These are phyloP conservation scores for Spongilla lacustris DNA, from an alignment of 37 sponge, comb jelly and placozoan species.

Conservation along the genomic window DNA sequence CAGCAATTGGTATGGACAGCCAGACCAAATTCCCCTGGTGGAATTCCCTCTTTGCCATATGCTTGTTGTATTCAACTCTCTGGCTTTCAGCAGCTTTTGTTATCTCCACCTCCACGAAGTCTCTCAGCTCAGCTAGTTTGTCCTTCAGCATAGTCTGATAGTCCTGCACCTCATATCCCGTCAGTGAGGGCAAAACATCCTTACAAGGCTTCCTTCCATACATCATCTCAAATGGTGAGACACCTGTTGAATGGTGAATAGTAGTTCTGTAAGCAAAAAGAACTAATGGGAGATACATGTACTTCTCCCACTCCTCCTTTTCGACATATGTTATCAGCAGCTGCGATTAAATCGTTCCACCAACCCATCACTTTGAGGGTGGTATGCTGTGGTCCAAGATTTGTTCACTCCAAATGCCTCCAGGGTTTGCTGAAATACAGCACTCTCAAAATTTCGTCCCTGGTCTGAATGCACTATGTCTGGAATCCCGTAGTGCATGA, in stretches of 20 bases:
- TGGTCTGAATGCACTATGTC: slow-evolving; percentile 57
- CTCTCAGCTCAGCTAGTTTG: slow-evolving; percentile 42
- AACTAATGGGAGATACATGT: too few species aligned
- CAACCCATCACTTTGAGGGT: slow-evolving; percentile 73
- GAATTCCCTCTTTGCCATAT: slow-evolving; percentile 3
- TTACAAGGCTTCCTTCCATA: too few species aligned
- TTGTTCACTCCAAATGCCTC: slow-evolving; percentile 49
- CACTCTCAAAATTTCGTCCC: slow-evolving; percentile 63
- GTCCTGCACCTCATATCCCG: slow-evolving; percentile 20
- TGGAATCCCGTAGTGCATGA: slow-evolving; percentile 19
- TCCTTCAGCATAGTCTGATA: neutral
- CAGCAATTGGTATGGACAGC: slow-evolving; percentile 60
- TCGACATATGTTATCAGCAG: slow-evolving; percentile 47
- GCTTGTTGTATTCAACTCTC: slow-evolving; percentile 22
- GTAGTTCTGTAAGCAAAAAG: too few species aligned
- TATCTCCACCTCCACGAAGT: slow-evolving; percentile 43
- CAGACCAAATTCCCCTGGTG: slow-evolving; percentile 51
- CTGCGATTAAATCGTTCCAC: slow-evolving; percentile 71
- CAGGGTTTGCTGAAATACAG: slow-evolving; percentile 15
- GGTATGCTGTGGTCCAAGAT: slow-evolving; percentile 46
- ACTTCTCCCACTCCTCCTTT: too few species aligned
- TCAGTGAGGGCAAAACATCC: too few species aligned
- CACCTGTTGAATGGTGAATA: too few species aligned
- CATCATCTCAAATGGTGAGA: too few species aligned
- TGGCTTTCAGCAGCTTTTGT: slow-evolving; percentile 22